phyloP scores from a whole-genome alignment of 2,797 vertebrate species.

The Sphenodon punctatus region DNA sequence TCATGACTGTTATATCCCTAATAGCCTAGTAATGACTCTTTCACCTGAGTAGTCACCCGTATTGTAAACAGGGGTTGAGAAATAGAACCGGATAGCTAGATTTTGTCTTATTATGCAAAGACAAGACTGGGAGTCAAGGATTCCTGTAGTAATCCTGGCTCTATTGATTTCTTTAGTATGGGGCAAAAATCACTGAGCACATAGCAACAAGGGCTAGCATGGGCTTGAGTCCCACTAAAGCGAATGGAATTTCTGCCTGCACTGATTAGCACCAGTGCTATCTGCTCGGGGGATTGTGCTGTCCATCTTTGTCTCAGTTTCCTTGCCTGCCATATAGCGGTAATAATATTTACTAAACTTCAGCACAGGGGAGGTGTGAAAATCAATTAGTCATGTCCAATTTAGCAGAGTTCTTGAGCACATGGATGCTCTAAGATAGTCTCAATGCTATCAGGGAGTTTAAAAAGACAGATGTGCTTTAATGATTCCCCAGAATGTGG shows the following conservation, averaged over 20 bases:
- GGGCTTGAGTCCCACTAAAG: no score
- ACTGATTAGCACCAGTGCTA: no score
- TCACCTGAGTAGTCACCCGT: not conserved
- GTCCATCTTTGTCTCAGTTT: not conserved
- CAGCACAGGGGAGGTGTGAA: no score
- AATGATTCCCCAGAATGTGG: not conserved
- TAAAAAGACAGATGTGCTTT: not conserved
- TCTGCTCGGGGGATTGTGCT: not conserved
- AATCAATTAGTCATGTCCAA: no score
- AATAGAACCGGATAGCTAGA: not conserved
- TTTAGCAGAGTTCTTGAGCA: not conserved
- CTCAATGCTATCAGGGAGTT: not conserved
- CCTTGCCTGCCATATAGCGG: not conserved
- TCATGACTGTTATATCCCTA: not conserved
- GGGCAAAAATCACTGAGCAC: no score
- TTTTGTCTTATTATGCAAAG: fast-evolving
- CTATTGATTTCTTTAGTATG: not conserved
- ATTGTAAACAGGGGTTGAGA: not conserved
- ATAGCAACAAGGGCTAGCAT: no score
- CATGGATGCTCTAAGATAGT: not conserved
- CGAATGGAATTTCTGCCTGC: no score
- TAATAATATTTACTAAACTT: not conserved
- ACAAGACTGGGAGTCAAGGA: not conserved
- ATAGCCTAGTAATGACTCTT: not conserved
- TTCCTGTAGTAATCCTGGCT: not conserved